Conservation (phyloP, 1,140 invertebrate species). For the Aethina tumida region DNA sequence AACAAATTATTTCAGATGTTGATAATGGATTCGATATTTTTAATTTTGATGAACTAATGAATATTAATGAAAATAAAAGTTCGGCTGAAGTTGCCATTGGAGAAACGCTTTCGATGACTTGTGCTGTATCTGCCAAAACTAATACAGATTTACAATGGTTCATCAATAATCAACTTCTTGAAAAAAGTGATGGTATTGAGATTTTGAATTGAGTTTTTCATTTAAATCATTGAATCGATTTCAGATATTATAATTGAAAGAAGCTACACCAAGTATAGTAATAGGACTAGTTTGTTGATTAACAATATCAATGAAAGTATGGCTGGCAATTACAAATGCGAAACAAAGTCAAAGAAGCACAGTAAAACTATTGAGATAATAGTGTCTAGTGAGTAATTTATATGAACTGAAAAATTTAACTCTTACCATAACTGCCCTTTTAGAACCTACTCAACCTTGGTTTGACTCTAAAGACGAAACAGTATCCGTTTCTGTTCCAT, state of each 20-base stretch:
- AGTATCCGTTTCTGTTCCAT: too few relatives aligned
- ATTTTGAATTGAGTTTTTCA: neutral
- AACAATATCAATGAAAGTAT: constrained; percentile 12
- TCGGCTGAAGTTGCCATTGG: constrained; percentile 37
- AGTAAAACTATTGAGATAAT: too few relatives aligned
- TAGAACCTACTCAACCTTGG: too few relatives aligned
- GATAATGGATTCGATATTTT: constrained; percentile 34
- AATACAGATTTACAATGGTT: constrained; percentile 24
- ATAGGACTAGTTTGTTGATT: too few relatives aligned
- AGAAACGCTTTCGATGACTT: constrained; percentile 42
- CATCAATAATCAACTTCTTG: constrained; percentile 9
- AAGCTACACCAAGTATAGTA: constrained; percentile 3
- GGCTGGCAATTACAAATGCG: constrained; percentile 8
- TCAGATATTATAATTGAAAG: neutral
- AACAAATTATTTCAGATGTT: constrained; percentile 33
- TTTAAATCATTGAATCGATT: neutral
- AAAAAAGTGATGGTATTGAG: constrained; percentile 12
- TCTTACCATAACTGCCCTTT: too few relatives aligned
- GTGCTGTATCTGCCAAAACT: constrained; percentile 45
- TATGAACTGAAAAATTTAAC: too few relatives aligned
- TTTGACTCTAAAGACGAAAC: too few relatives aligned
- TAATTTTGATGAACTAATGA: constrained; percentile 26
- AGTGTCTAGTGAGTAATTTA: too few relatives aligned
- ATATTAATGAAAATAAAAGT: constrained; percentile 15
- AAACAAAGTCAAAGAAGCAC: too few relatives aligned